Percentiles rank a stretch among this genome's conserved stretches.
Conservation (phyloP, 2,888 invertebrate genomes). For the Mesopsocus fuscifrons region DNA sequence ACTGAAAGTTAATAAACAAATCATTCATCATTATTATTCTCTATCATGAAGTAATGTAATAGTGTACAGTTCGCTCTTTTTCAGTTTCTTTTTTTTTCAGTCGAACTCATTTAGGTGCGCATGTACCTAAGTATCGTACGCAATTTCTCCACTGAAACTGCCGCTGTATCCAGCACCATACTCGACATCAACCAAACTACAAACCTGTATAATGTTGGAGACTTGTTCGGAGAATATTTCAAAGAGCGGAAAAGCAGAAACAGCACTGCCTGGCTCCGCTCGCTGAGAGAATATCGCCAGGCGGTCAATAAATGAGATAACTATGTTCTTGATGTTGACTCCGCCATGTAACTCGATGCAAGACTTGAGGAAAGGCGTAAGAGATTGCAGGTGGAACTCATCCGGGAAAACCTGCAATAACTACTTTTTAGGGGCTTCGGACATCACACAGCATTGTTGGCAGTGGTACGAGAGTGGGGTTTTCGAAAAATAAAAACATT, state of each 20-base stretch:
- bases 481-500: neutral
- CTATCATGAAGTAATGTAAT: no score
- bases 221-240: conserved; percentile 98
- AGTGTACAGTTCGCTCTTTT: neutral
- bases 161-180: no score
- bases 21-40: no score
- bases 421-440: conserved; percentile 11
- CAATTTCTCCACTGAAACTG: no score
- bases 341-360: conserved; percentile 90
- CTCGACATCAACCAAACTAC: no score
- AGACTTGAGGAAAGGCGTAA: conserved; percentile 88
- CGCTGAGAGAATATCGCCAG: conserved; percentile 70
- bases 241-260: conserved; percentile 82
- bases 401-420: conserved; percentile 74
- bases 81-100: conserved; percentile 9
- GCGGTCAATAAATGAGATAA: conserved; percentile 88
- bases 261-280: conserved; percentile 32
- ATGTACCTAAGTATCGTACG: no score
- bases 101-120: no score
- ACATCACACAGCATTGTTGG: conserved; percentile 12
- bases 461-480: neutral
- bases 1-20: conserved; percentile 33
- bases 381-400: conserved; percentile 91
- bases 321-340: conserved; percentile 96
- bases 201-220: conserved; percentile 84